Percentiles rank a stretch among this genome's conserved stretches.
phyloP scores from a whole-genome alignment of 2,113 vertebrate species.

The Crotophaga sulcirostris region DNA sequence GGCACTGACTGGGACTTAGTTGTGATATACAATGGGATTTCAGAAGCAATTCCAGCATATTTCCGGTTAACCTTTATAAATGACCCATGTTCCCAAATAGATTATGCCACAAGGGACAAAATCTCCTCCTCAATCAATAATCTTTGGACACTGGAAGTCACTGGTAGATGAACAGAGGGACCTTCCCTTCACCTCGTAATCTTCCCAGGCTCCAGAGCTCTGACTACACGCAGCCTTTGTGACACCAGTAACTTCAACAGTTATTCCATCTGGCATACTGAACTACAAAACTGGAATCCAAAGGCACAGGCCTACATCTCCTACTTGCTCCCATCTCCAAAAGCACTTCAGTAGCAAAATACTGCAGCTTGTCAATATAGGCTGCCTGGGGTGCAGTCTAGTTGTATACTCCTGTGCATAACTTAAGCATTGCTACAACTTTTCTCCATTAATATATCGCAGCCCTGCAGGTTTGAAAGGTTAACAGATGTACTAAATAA shows the following conservation, averaged over 20 bases:
- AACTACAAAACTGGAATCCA: background rate
- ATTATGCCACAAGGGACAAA: background rate
- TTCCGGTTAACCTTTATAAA: background rate
- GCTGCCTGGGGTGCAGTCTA: background rate
- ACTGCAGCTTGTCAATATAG: background rate
- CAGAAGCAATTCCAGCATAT: background rate
- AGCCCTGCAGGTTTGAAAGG: background rate
- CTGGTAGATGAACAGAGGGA: background rate
- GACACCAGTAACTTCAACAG: background rate
- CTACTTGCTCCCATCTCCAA: background rate
- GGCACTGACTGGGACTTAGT: background rate
- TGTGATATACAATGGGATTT: background rate
- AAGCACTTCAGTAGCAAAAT: background rate
- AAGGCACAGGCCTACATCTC: background rate
- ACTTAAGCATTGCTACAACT: background rate
- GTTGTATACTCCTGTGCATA: background rate
- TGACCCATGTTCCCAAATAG: background rate
- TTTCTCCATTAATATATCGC: background rate
- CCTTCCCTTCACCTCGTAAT: background rate
- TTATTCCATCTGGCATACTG: background rate
- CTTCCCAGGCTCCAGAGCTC: background rate
- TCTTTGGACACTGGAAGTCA: background rate
- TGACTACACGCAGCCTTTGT: background rate
- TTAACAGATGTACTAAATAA: background rate
- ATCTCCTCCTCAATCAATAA: background rate